Conservation (phyloP, 2,113 vertebrate genomes). For the Anarrhichthys ocellatus region DNA sequence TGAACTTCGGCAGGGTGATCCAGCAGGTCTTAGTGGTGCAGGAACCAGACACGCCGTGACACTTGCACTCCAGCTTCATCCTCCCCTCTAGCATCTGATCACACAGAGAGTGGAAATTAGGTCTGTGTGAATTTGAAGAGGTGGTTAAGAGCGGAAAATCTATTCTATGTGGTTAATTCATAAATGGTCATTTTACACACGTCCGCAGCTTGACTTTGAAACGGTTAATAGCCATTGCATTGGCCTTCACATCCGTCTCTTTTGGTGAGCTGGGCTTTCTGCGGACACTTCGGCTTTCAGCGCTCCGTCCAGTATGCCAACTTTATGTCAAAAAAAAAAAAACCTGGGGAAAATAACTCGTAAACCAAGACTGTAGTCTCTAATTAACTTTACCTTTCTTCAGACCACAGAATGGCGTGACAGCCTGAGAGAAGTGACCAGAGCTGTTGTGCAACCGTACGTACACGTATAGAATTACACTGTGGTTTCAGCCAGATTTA, state of each 20-base stretch:
- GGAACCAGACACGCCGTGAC: conserved; percentile 96
- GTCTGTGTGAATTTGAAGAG: background rate
- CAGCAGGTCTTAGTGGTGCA: conserved; percentile 99
- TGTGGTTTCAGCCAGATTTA: conserved; percentile 72
- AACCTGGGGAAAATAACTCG: conserved; percentile 69
- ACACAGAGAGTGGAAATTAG: conserved; percentile 34
- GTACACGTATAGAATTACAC: conserved; percentile 71
- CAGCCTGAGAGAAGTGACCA: conserved; percentile 73
- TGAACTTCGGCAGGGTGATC: conserved; percentile 96
- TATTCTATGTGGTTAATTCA: background rate
- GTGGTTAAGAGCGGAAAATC: background rate
- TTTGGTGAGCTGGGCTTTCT: conserved; percentile 43
- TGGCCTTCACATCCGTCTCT: conserved; percentile 14
- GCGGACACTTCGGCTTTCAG: conserved; percentile 58
- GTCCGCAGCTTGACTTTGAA: conserved; percentile 12
- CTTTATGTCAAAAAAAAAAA: conserved; percentile 78
- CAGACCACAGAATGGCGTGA: conserved; percentile 75
- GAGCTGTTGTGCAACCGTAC: conserved; percentile 72
- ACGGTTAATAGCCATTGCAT: conserved; percentile 1
- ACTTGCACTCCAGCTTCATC: conserved; percentile 99
- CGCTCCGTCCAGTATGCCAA: conserved; percentile 62
- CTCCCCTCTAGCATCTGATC: conserved; percentile 91
- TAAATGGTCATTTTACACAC: background rate
- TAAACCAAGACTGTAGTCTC: conserved; percentile 74
- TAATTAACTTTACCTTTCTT: conserved; percentile 83